These are phyloP conservation scores for Oreochromis grahami DNA, from an alignment of 2,797 vertebrate genomes.

Conservation along the genomic window DNA sequence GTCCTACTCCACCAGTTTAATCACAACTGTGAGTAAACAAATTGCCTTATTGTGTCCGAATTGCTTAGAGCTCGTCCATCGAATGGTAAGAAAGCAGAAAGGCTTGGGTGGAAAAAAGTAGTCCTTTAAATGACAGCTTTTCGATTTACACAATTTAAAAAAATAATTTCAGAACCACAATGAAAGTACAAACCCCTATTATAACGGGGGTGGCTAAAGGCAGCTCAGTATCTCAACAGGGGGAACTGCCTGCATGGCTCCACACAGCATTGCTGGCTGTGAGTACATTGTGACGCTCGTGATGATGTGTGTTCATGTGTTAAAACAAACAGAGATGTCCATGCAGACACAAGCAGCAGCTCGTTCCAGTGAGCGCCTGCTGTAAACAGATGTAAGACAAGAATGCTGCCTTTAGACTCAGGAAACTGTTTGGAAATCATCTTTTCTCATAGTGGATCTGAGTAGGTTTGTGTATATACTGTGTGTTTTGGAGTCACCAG, in stretches of 20 bases:
- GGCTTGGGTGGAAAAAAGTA: background rate
- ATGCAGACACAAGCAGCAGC: background rate
- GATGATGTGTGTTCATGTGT: background rate
- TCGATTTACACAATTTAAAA: background rate
- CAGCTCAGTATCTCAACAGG: background rate
- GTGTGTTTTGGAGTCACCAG: slow-evolving; percentile 7
- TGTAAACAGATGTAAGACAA: background rate
- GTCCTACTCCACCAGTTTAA: background rate
- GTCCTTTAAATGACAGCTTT: background rate
- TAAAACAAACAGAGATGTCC: slow-evolving; percentile 26
- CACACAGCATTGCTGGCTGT: background rate
- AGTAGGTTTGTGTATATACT: background rate
- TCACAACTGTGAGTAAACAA: background rate
- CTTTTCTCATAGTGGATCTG: background rate
- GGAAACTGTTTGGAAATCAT: background rate
- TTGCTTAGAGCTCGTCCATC: background rate
- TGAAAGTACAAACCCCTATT: background rate
- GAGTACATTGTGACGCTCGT: background rate
- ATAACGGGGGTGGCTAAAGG: background rate
- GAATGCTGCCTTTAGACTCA: background rate
- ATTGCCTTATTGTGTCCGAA: background rate
- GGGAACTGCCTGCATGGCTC: background rate
- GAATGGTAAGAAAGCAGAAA: background rate
- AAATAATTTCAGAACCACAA: background rate
- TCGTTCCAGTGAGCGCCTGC: background rate